Evolutionary conservation across 2,888 invertebrate genomes (phyloP).

Genomic region (Euplexia lucipara): DNA sequence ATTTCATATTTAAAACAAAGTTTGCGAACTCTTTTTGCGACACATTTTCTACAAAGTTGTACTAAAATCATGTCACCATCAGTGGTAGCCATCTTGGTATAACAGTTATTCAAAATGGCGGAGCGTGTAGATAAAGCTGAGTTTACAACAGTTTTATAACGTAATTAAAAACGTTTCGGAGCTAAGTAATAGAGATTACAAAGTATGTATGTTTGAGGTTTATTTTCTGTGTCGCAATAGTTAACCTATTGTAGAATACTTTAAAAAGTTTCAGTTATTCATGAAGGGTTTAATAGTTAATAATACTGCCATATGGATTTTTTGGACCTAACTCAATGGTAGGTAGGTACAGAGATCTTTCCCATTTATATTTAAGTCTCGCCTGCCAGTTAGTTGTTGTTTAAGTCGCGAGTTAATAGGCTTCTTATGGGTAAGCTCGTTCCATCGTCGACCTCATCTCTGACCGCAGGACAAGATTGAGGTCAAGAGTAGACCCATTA

Average conservation of each 20-base stretch:
- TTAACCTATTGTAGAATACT: conserved; percentile 5
- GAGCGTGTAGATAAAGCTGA: conserved; percentile 48
- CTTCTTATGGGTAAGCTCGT: too few species aligned
- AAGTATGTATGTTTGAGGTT: conserved; percentile 15
- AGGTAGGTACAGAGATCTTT: too few species aligned
- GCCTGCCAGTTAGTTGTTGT: too few species aligned
- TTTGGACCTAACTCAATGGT: background rate
- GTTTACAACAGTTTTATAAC: conserved; percentile 60
- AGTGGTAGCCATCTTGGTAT: conserved; percentile 62
- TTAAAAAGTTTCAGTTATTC: conserved; percentile 17
- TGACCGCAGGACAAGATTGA: too few species aligned
- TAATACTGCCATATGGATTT: background rate
- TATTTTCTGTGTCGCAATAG: conserved; percentile 7
- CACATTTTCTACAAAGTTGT: conserved; percentile 50
- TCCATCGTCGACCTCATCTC: too few species aligned
- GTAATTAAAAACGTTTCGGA: conserved; percentile 56
- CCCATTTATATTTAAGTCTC: background rate
- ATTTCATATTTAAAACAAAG: conserved; percentile 55
- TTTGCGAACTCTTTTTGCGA: conserved; percentile 45
- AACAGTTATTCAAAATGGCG: conserved; percentile 65
- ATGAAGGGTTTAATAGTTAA: background rate
- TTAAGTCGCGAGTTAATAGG: too few species aligned
- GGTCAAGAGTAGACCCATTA: too few species aligned
- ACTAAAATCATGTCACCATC: conserved; percentile 46
- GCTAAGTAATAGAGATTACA: conserved; percentile 21